A percentile compares a stretch with the other conserved stretches of the same genome.
These are phyloP conservation scores for Phalacrocorax aristotelis DNA, from an alignment of 2,113 vertebrate species.

Conservation along the genomic window DNA sequence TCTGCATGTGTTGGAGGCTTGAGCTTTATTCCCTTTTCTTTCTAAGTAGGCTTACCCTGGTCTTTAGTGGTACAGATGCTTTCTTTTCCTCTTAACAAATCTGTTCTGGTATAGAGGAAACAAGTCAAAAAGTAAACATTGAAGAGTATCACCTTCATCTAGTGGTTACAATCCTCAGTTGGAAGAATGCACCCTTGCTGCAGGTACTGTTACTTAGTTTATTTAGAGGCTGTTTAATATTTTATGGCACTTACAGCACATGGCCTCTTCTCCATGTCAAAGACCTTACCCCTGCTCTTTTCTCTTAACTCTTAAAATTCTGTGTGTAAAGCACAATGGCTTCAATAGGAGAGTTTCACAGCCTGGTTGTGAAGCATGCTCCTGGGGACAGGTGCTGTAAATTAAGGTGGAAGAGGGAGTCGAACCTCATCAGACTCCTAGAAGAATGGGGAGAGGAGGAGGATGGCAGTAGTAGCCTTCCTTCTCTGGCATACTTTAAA, in stretches of 20 bases:
- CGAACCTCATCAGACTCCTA: background rate
- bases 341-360: background rate
- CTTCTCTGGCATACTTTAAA: background rate
- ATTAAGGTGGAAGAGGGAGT: background rate
- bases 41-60: background rate
- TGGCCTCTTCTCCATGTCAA: background rate
- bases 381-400: background rate
- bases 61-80: background rate
- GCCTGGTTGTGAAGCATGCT: background rate
- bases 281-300: background rate
- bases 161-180: background rate
- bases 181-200: background rate
- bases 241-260: background rate
- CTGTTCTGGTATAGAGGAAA: background rate
- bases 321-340: background rate
- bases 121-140: background rate
- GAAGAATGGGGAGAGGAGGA: background rate
- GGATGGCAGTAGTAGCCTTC: background rate
- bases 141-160: background rate
- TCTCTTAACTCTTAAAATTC: background rate
- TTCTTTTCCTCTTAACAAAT: background rate
- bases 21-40: background rate
- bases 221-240: background rate
- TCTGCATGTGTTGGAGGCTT: background rate
- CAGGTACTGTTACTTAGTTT: background rate